Evolutionary conservation across 2,113 vertebrate species (phyloP).

Genomic region (Capricornis sumatraensis): DNA sequence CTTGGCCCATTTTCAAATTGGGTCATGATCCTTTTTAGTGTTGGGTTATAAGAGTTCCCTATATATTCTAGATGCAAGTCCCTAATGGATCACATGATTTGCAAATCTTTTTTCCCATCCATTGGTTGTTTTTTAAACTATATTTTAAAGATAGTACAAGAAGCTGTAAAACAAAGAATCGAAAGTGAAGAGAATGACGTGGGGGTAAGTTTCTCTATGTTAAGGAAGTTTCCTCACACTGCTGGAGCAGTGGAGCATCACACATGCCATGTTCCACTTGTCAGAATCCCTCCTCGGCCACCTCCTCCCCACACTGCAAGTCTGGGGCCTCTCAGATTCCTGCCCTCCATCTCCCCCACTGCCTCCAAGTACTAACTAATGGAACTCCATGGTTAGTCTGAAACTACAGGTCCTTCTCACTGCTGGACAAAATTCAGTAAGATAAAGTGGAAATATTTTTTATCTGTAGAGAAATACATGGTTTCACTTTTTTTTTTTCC

Average conservation of each 20-base stretch:
- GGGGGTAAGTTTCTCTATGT: neutral
- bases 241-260: neutral
- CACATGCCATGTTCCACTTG: neutral
- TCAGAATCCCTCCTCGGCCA: neutral
- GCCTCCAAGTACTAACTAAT: neutral
- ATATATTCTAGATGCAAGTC: constrained; percentile 1
- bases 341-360: neutral
- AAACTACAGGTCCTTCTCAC: neutral
- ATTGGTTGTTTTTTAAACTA: neutral
- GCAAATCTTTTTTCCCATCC: neutral
- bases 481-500: neutral
- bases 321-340: neutral
- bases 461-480: neutral
- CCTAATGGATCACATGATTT: neutral
- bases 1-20: neutral
- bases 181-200: neutral
- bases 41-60: neutral
- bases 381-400: neutral
- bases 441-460: neutral
- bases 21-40: neutral
- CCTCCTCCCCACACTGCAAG: neutral
- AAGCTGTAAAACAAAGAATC: neutral
- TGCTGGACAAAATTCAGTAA: neutral
- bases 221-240: neutral
- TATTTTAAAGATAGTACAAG: constrained; percentile 12